Base-by-base conservation (phyloP, 2,797 vertebrate genomes). In the Poeciliopsis turneri region DNA sequence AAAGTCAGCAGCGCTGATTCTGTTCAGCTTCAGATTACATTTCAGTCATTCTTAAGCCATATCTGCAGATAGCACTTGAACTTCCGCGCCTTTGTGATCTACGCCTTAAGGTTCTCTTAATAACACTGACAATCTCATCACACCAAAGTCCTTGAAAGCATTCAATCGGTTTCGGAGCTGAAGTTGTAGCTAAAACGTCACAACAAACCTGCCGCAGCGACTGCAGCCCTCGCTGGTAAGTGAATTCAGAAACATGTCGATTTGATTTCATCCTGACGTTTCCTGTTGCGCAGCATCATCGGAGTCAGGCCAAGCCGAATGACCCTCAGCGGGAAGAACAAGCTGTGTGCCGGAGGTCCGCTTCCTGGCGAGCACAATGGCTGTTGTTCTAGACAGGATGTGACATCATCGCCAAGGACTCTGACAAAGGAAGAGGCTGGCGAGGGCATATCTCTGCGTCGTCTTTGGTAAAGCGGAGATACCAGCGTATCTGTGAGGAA, bases 331-430 rank as follows among this genome's bases (percentile, higher is more conserved):
- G 12, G 74, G 81, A 79, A 77, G 76, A 80, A 46, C 23, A 10
- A 74, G 49, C 51, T 11, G 25, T 72, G 49, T 0, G 28, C 11
- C 53, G 88, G 90, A 93, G 81, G 82, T 70, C 15, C 25, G 20
- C 89, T 91, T 93, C 91, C 92, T 79, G 69, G 2, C 30, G 10
- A 88, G 59, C 72, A 93, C 92, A 92, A 92, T 92, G 83, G 84
- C 85, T 71, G 84, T 87, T 93, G 84, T 92, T 89, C 73, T 69
- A 90, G 86, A 91, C 88, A 86, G 91, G 92, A 93, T 66, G 81
- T 90, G 91, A 90, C 84, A 85, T 90, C 87, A 87, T 68, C n/a
- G 30, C 20, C 61, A 78, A 89, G 78, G 85, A 82, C 79, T 77
- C 15, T 9, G 75, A 13, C 36, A 59, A 74, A 79, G 86, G 88